Evolutionary conservation across 2,797 vertebrate genomes (phyloP).

Genomic region (Muscicapa striata): DNA sequence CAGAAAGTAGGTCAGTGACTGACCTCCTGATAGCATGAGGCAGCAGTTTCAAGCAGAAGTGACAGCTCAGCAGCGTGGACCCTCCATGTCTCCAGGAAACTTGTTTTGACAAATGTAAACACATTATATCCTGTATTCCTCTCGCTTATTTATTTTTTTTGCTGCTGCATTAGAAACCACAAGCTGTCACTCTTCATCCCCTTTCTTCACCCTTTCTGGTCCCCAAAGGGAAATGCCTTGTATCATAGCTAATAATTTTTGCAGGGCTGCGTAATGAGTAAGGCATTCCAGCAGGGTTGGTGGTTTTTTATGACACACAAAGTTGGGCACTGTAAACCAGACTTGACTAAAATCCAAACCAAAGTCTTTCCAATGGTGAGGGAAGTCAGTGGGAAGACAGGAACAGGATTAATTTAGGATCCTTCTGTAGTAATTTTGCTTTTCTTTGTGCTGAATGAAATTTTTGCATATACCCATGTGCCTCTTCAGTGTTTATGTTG

Average conservation of each 20-base stretch:
- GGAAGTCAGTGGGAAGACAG: slow-evolving; percentile 9
- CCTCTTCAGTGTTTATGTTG: not conserved
- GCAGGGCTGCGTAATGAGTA: slow-evolving; percentile 21
- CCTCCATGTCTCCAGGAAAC: slow-evolving; percentile 80
- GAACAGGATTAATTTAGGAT: slow-evolving; percentile 9
- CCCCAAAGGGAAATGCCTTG: slow-evolving; percentile 66
- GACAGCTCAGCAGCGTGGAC: slow-evolving; percentile 67
- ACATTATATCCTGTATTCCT: slow-evolving; percentile 82
- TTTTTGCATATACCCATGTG: not conserved
- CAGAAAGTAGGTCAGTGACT: slow-evolving; percentile 82
- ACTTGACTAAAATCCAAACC: slow-evolving; percentile 64
- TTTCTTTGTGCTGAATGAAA: not conserved
- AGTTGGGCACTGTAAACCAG: slow-evolving; percentile 39
- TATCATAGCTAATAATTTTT: slow-evolving; percentile 61
- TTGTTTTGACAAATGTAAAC: slow-evolving; percentile 82
- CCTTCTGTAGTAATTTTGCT: not conserved
- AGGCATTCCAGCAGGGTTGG: not conserved
- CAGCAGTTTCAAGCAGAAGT: slow-evolving; percentile 80
- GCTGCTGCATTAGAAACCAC: slow-evolving; percentile 67
- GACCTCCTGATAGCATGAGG: slow-evolving; percentile 82
- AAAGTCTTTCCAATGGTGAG: slow-evolving; percentile 15
- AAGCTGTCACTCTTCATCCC: slow-evolving; percentile 56
- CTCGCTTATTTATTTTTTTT: slow-evolving; percentile 50
- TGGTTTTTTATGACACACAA: not conserved
- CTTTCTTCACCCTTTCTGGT: slow-evolving; percentile 62